A percentile compares a stretch with the other conserved stretches of the same genome.
These are phyloP conservation scores for Emys orbicularis DNA, from an alignment of 2,797 vertebrate species.

Conservation along the genomic window DNA sequence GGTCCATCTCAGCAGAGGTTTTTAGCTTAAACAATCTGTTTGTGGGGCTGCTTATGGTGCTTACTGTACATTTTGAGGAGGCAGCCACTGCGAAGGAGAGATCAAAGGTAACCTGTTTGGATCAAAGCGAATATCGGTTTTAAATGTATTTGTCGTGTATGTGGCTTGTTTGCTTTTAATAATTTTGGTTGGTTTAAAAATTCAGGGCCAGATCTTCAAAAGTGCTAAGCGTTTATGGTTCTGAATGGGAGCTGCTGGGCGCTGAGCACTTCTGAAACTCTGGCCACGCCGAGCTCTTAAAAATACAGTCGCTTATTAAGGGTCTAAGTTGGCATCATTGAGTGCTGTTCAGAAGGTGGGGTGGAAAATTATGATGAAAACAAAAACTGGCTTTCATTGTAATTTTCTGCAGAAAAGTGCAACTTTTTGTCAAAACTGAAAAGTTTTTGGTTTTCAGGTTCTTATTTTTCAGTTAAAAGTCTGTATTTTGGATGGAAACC, in stretches of 20 bases:
- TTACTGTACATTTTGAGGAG: slow-evolving; percentile 87
- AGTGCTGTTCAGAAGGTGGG: background rate
- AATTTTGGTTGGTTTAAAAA: slow-evolving; percentile 35
- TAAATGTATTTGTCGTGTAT: background rate
- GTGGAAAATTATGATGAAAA: background rate
- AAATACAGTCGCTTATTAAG: background rate
- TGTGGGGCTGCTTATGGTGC: slow-evolving; percentile 91
- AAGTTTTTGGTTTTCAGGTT: background rate
- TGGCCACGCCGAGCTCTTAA: background rate
- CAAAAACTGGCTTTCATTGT: background rate
- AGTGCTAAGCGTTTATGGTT: background rate
- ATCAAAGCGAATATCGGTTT: slow-evolving; percentile 55
- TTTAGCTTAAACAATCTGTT: slow-evolving; percentile 99
- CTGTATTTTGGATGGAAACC: background rate
- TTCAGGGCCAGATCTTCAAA: background rate
- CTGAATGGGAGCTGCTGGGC: background rate
- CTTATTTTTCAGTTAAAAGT: background rate
- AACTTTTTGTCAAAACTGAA: background rate
- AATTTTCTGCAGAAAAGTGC: background rate
- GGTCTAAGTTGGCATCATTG: background rate
- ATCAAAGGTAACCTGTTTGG: slow-evolving; percentile 89
- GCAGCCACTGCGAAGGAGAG: slow-evolving; percentile 86
- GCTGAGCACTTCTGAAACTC: background rate
- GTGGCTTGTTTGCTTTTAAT: background rate
- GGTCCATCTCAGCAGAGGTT: slow-evolving; percentile 95